Evolutionary conservation across 2,113 vertebrate genomes (phyloP), one percentile per base, ranked within the genome.

Genomic region (Gallinago jamesoni): DNA sequence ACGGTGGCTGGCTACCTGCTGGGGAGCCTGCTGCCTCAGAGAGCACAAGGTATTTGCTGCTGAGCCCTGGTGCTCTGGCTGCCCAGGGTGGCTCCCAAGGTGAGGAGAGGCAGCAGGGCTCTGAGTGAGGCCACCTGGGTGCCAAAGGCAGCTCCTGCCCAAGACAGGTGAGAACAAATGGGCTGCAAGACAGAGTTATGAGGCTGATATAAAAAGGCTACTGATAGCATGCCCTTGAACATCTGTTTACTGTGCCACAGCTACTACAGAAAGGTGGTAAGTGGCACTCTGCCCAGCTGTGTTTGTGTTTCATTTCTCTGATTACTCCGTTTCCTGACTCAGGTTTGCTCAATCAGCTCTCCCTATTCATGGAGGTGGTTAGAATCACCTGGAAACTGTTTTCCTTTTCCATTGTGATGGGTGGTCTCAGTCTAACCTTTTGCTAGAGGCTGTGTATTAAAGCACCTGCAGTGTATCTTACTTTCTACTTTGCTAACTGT

Each of bases 231-330:
- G 31, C 57, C 62, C 80, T 86, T 45, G 48, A 56, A 75, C 83
- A 75, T 69, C 90, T 83, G 83, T n/a, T 72, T 50, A 52, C 83
- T 63, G 48, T 52, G 72, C 45, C 67, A 66, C 7, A 82, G 73
- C 76, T 95, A 48, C 90, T 81, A 84, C 75, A 93, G 93, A 67
- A 63, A 90, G 59, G 60, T 7, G 35, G 67, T 60, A 87, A 93
- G 80, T 66, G 77, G 90, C 74, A 69, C 89, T 94, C 80, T 69
- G 66, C 73, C 94, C 17, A 89, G 87, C 80, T 50, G 74, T 74
- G 85, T 90, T 93, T 96, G 84, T 70, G 8, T 45, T 89, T 93
- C 76, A 87, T 93, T 94, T 70, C 7, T 33, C 64, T 93, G 77
- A 95, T 91, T 92, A 33, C 53, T 69, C 45, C 12, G 5, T 64